Percentiles rank a stretch among this genome's conserved stretches.
Conservation (phyloP, 2,888 invertebrate genomes). For the Nephrotoma appendiculata region DNA sequence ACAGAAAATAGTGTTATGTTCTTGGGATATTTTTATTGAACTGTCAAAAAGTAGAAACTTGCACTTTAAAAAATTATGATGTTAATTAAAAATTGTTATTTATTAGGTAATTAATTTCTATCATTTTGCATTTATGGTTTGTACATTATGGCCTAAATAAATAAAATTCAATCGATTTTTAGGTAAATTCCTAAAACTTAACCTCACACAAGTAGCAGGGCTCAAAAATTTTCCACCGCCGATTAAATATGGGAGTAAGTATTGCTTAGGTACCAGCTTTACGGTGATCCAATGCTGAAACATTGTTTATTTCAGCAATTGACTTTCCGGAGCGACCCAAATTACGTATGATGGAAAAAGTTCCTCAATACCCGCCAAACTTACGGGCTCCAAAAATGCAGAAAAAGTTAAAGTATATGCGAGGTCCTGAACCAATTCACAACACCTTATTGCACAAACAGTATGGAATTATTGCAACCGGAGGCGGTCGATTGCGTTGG, state of each 20-base stretch:
- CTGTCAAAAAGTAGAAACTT: too few relatives aligned
- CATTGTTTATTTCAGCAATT: constrained; percentile 37
- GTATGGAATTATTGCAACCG: constrained; percentile 76
- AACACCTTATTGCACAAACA: constrained; percentile 78
- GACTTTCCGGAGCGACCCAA: constrained; percentile 58
- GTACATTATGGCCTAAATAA: too few relatives aligned
- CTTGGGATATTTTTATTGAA: too few relatives aligned
- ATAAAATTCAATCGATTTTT: background rate
- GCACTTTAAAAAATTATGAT: background rate
- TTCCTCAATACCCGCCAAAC: constrained; percentile 50
- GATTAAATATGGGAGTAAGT: constrained; percentile 49
- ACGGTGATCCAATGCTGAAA: constrained; percentile 7
- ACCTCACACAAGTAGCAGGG: constrained; percentile 31
- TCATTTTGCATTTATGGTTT: background rate
- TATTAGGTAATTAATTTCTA: background rate
- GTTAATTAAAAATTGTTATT: background rate
- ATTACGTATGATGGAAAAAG: constrained; percentile 54
- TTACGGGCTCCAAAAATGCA: constrained; percentile 71
- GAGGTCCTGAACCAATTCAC: constrained; percentile 81
- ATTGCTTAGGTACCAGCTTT: constrained; percentile 6
- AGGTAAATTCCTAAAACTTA: constrained; percentile 7
- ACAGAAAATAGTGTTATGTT: too few relatives aligned
- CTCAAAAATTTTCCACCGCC: constrained; percentile 57
- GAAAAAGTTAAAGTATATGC: constrained; percentile 67
- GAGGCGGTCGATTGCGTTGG: constrained; percentile 66